phyloP scores from a whole-genome alignment of 2,888 invertebrate species.

The Gandaritis pyraliata region DNA sequence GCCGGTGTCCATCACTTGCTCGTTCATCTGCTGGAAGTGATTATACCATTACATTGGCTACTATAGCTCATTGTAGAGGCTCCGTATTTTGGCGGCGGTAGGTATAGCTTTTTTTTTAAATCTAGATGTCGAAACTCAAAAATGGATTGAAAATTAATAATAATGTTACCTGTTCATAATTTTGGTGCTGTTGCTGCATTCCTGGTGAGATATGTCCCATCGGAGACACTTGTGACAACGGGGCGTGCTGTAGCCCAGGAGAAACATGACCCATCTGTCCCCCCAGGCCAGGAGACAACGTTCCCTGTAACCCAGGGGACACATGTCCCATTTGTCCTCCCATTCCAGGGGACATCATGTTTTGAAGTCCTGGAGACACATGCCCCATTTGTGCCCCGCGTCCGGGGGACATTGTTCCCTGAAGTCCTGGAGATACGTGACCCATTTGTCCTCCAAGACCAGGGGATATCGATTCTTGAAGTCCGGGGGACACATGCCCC shows the following conservation, averaged over 20 bases:
- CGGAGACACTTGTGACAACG: not conserved
- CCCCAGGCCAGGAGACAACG: slow-evolving; percentile 16
- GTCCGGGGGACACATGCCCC: slow-evolving; percentile 5
- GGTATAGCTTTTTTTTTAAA: no score
- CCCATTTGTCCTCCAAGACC: slow-evolving; percentile 12
- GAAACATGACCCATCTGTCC: slow-evolving; percentile 8
- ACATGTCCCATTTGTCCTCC: slow-evolving; percentile 23
- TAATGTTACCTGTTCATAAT: slow-evolving; percentile 20
- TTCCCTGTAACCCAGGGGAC: slow-evolving; percentile 17
- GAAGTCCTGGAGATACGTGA: not conserved
- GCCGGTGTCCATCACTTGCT: slow-evolving; percentile 44
- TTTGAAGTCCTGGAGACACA: slow-evolving; percentile 6
- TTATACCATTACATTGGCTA: not conserved
- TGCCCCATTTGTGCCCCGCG: slow-evolving; percentile 9
- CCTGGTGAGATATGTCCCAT: slow-evolving; percentile 12
- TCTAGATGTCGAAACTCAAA: no score
- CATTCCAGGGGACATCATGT: slow-evolving; percentile 13
- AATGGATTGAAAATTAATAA: no score
- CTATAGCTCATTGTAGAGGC: no score
- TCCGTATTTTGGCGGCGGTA: no score
- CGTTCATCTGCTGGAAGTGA: slow-evolving; percentile 33
- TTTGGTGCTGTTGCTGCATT: slow-evolving; percentile 26
- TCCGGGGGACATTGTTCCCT: slow-evolving; percentile 13
- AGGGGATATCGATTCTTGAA: not conserved
- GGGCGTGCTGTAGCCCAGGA: not conserved